Evolutionary conservation across 2,797 vertebrate species (phyloP).

Genomic region (Danio albolineatus): DNA sequence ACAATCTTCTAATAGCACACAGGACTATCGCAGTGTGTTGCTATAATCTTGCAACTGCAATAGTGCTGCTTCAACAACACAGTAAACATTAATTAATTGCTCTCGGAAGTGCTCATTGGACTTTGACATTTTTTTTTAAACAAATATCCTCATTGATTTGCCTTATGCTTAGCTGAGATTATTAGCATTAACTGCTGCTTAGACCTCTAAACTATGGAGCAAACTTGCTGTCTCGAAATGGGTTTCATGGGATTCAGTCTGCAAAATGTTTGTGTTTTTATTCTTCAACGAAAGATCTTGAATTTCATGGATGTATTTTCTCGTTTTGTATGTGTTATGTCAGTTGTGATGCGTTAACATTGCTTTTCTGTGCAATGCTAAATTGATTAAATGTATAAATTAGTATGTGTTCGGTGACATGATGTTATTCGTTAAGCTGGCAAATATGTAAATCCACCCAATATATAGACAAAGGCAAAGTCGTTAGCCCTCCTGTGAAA

Average conservation of each 20-base stretch:
- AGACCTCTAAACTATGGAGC: slow-evolving; percentile 3
- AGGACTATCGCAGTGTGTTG: slow-evolving; percentile 29
- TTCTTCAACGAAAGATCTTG: background rate
- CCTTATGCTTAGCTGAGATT: slow-evolving; percentile 10
- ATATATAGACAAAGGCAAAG: no score
- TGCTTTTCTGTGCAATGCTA: no score
- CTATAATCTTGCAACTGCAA: slow-evolving; percentile 38
- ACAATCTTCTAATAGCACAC: slow-evolving; percentile 36
- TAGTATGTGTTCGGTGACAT: no score
- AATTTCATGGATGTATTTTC: background rate
- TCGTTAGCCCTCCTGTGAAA: no score
- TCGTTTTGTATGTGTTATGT: background rate
- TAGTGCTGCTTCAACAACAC: slow-evolving; percentile 53
- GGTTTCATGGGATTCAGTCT: background rate
- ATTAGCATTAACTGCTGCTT: background rate
- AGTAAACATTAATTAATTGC: slow-evolving; percentile 42
- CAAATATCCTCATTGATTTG: slow-evolving; percentile 1
- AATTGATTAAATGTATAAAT: no score
- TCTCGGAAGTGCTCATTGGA: slow-evolving; percentile 52
- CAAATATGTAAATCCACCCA: no score
- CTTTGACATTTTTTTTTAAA: slow-evolving; percentile 39
- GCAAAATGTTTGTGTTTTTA: background rate
- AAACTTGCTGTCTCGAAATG: background rate
- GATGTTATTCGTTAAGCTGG: no score
- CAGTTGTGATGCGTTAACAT: no score